Base-by-base conservation (phyloP, 37 sponge, comb jelly and placozoan species). In the Chondrosia reniformis region DNA sequence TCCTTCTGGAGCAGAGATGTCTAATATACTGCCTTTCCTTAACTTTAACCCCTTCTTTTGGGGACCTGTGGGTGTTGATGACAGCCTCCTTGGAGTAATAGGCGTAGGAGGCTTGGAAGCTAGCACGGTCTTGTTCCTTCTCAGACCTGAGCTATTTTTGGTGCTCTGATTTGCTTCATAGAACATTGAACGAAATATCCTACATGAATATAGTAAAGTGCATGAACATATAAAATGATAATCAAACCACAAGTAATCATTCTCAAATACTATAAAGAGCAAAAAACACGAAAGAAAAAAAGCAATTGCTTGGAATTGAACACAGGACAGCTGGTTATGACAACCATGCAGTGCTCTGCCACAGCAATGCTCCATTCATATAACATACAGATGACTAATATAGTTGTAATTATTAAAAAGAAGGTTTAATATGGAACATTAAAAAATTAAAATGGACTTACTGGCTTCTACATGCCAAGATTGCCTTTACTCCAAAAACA, bases 401-500 rank as follows among this genome's bases (percentile, higher is more conserved):
- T n/a, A n/a, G n/a, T n/a, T n/a, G n/a, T n/a, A n/a, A n/a, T n/a
- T n/a, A n/a, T n/a, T n/a, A n/a, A n/a, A n/a, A n/a, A n/a, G n/a
- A n/a, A n/a, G n/a, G n/a, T n/a, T n/a, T n/a, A n/a, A n/a, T n/a
- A n/a, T n/a, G n/a, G n/a, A n/a, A n/a, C n/a, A n/a, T n/a, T n/a
- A n/a, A n/a, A n/a, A n/a, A n/a, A n/a, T n/a, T 15, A 49, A 19
- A 15, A 49, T 15, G 15, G 10, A 65, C 93, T 81, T 15, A 93
- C 93, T 83, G 85, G 80, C 86, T 88, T 27, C 93, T 59, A 61
- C 89, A 88, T 21, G 92, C 89, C 67, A 95, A 77, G 15, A 95
- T 80, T 27, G 92, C 89, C 81, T 88, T 95, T n/a, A 91, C 90
- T 27, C 86, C 95, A 80, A 88, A 95, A 30, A 87, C 62, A 0